Conservation (phyloP, 2,888 invertebrate species). For the Fissipunctia ypsillon region DNA sequence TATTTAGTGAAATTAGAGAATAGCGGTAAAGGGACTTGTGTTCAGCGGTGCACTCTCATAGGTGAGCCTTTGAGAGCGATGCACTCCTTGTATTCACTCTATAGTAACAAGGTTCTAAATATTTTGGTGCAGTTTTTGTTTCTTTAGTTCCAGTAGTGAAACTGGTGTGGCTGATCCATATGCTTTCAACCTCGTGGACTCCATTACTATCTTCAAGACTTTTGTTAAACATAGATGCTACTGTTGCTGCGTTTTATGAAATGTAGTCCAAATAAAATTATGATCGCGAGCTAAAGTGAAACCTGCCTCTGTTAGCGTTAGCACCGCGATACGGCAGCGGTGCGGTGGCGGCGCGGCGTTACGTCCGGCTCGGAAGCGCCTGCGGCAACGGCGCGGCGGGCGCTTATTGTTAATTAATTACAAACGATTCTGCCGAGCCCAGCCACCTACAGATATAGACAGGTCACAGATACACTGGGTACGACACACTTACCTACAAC, state of each 20-base stretch:
- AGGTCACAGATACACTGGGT: constrained; percentile 47
- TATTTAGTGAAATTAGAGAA: not conserved
- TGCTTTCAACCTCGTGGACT: not conserved
- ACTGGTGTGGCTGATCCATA: too few species aligned
- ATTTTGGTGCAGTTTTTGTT: not conserved
- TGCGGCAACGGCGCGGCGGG: constrained; percentile 62
- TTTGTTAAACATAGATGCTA: not conserved
- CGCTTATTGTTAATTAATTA: constrained; percentile 84
- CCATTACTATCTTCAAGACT: not conserved
- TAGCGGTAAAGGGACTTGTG: not conserved
- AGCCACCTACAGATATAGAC: constrained; percentile 26
- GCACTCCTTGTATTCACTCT: not conserved
- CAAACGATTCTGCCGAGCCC: constrained; percentile 63
- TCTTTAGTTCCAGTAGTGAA: not conserved
- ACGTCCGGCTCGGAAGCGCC: constrained; percentile 70
- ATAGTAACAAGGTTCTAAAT: not conserved
- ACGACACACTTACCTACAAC: constrained; percentile 7
- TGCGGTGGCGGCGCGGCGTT: constrained; percentile 9
- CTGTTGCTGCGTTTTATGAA: not conserved
- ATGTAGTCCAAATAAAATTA: constrained; percentile 16
- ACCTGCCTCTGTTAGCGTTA: constrained; percentile 28
- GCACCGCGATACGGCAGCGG: not conserved
- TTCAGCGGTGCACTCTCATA: not conserved
- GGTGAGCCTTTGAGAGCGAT: not conserved
- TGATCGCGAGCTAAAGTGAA: not conserved